Base-by-base conservation (phyloP, 2,888 invertebrate genomes). In the Ophion ellenae region DNA sequence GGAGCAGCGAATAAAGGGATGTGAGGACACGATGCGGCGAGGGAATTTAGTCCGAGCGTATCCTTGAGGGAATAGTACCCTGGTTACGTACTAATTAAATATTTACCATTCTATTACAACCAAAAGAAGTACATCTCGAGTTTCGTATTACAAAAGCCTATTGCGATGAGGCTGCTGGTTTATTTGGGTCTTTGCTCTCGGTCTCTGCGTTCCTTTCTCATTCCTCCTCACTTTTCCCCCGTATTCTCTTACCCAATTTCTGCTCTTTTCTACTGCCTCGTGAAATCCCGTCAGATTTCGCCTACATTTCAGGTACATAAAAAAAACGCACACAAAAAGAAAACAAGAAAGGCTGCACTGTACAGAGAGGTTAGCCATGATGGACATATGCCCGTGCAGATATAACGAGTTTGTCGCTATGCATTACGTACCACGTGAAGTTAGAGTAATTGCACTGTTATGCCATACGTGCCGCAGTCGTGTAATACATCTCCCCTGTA, bases 51-150 rank as follows among this genome's bases (percentile, higher is more conserved):
- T 84, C 70, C 78, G 87, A 79, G 63, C 69, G 75, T 69, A 83
- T 75, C 80, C 90, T 87, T 91, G 36, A 83, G 90, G 89, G 91
- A 90, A 89, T 80, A 90, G 71, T 71, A 78, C n/a, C 32, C 47
- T 40, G 24, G 89, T 90, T 90, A 89, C 89, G 87, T 88, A 87
- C 88, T 91, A 91, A 91, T 90, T 88, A 92, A 91, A 89, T 90
- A 91, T 92, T 91, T 91, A 91, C 90, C 88, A 91, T 92, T 92
- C 92, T 89, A 91, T 92, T 92, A 91, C 90, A 81, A 89, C 86
- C 86, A 24, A 61, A 59, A 80, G 53, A 59, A 61, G 66, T 67
- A 45, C 28, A 40, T 1, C 63, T 53, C 70, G 47, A 71, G 63
- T 73, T 28, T 74, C 73, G 74, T 74, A 17, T 14, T 14, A 59